Percentiles rank a stretch among this genome's conserved stretches.
These are phyloP conservation scores for Menidia beryllina DNA, from an alignment of 2,113 vertebrate genomes.

Conservation along the genomic window DNA sequence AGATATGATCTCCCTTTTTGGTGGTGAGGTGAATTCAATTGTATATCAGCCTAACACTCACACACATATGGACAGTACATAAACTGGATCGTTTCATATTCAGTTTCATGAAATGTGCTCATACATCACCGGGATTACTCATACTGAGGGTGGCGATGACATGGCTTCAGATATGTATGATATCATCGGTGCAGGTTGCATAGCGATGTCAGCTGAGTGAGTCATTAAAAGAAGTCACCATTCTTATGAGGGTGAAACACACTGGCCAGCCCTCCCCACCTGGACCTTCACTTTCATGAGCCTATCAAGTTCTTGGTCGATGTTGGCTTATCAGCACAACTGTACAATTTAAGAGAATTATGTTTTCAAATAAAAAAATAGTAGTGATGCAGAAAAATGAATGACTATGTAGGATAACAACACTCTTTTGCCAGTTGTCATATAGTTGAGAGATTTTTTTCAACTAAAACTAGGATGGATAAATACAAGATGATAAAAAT, in stretches of 20 bases:
- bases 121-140: conserved; percentile 50
- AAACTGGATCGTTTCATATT: conserved; percentile 7
- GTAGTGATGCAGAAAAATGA: too few relatives aligned
- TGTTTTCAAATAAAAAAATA: too few relatives aligned
- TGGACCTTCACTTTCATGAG: not conserved
- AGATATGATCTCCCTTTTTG: not conserved
- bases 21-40: not conserved
- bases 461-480: too few relatives aligned
- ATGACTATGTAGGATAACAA: too few relatives aligned
- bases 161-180: conserved; percentile 54
- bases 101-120: conserved; percentile 6
- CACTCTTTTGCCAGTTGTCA: too few relatives aligned
- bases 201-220: conserved; percentile 47
- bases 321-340: not conserved
- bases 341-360: too few relatives aligned
- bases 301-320: too few relatives aligned
- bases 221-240: conserved; percentile 48
- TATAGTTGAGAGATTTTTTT: too few relatives aligned
- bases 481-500: too few relatives aligned
- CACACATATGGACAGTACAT: not conserved
- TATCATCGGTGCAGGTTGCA: conserved; percentile 55
- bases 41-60: not conserved
- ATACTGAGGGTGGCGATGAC: conserved; percentile 35
- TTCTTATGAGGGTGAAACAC: conserved; percentile 14
- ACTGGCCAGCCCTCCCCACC: conserved; percentile 2